These are phyloP conservation scores for Aphis gossypii DNA, from an alignment of 1,140 invertebrate genomes.

Conservation along the genomic window DNA sequence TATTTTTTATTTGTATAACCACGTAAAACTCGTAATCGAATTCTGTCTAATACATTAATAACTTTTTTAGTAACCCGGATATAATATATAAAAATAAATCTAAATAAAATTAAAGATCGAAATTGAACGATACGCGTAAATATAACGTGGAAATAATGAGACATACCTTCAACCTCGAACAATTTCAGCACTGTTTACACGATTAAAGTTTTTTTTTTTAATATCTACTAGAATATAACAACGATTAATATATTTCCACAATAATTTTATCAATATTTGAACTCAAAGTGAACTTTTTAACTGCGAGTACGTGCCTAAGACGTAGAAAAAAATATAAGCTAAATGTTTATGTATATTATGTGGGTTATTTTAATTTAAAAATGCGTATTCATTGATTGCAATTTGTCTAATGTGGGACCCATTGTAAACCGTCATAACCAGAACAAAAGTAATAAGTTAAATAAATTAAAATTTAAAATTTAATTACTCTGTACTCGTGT, in stretches of 20 bases:
- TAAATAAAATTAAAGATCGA: too few species aligned
- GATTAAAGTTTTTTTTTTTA: too few species aligned
- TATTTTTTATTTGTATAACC: not conserved
- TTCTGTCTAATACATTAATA: not conserved
- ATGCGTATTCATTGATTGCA: not conserved
- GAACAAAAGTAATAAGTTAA: too few species aligned
- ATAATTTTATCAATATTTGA: not conserved
- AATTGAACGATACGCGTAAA: too few species aligned
- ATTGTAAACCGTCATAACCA: too few species aligned
- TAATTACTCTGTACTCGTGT: too few species aligned
- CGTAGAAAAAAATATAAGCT: not conserved
- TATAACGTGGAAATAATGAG: too few species aligned
- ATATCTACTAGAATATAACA: not conserved
- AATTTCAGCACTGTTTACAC: too few species aligned
- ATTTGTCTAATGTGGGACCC: too few species aligned
- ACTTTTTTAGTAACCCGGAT: not conserved
- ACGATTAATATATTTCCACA: not conserved
- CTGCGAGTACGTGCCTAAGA: not conserved
- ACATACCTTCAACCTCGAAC: too few species aligned
- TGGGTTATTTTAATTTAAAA: not conserved
- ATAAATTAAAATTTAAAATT: too few species aligned
- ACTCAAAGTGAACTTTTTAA: not conserved
- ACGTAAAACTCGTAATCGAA: not conserved
- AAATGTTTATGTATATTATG: not conserved
- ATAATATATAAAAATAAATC: not conserved